A percentile compares a stretch with the other conserved stretches of the same genome.
Conservation (phyloP, 1,140 invertebrate species). For the Polypedilum vanderplanki region DNA sequence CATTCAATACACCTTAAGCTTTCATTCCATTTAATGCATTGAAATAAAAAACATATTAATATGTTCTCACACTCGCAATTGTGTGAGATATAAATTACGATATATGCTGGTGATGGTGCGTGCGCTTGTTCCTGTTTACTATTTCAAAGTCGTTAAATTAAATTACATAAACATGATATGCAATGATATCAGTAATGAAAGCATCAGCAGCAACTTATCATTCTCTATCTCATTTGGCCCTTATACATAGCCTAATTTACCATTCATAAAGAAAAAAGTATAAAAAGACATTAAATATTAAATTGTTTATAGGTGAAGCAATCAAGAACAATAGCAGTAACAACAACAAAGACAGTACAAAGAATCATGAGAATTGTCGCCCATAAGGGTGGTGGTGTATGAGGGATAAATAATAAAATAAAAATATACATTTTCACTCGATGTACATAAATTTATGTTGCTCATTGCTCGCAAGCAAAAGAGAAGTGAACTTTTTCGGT, state of each 20-base stretch:
- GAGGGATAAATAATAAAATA: neutral
- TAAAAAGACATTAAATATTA: constrained; percentile 24
- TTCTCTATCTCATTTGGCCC: neutral
- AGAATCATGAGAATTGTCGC: constrained; percentile 2
- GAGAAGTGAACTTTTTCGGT: neutral
- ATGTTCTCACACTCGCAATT: no score
- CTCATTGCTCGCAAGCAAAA: neutral
- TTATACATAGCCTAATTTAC: neutral
- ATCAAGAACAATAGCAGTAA: neutral
- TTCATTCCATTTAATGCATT: no score
- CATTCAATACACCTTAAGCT: no score
- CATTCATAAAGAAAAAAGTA: neutral
- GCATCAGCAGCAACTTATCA: no score
- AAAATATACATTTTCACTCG: neutral
- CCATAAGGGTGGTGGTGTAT: neutral
- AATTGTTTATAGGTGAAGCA: constrained; percentile 18
- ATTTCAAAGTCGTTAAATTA: neutral
- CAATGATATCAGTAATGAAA: neutral
- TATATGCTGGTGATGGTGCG: no score
- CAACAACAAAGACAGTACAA: constrained; percentile 1
- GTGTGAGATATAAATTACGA: no score
- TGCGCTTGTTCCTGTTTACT: neutral
- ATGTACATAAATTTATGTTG: constrained; percentile 6
- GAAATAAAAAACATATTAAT: no score
- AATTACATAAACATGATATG: constrained; percentile 5